Conservation (phyloP, 2,113 vertebrate genomes). For the Cercopithecus mona region DNA sequence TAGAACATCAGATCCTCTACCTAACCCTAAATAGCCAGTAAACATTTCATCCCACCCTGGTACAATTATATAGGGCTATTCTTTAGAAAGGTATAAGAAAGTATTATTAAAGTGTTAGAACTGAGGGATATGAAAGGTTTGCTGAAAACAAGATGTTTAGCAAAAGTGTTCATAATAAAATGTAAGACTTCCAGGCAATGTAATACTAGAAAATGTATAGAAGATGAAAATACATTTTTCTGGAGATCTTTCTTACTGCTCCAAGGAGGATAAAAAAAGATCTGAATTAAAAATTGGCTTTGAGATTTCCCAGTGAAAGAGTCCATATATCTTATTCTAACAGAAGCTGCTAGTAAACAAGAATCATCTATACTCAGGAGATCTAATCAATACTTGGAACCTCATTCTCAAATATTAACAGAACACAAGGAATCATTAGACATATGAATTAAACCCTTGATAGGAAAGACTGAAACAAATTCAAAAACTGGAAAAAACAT, state of each 20-base stretch:
- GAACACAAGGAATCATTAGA: not conserved
- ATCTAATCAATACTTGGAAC: not conserved
- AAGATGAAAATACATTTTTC: not conserved
- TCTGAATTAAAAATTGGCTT: not conserved
- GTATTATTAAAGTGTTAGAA: too few species aligned
- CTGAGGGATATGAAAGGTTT: not conserved
- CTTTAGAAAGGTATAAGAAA: not conserved
- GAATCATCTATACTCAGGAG: not conserved
- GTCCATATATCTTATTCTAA: not conserved
- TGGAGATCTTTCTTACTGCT: not conserved
- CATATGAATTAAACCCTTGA: not conserved
- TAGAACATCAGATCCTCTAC: not conserved
- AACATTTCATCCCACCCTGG: not conserved
- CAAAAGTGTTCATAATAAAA: not conserved
- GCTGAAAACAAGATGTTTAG: not conserved
- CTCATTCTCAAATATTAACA: not conserved
- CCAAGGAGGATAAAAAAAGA: not conserved
- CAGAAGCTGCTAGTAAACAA: not conserved
- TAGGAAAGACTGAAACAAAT: not conserved
- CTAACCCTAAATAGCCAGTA: fast-evolving
- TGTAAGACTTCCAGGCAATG: not conserved
- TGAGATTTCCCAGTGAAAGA: too few species aligned
- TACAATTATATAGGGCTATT: not conserved
- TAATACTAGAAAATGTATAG: not conserved
- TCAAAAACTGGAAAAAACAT: not conserved